These are phyloP conservation scores for Leptinotarsa tumamoca DNA, from an alignment of 2,888 invertebrate genomes.

Conservation along the genomic window DNA sequence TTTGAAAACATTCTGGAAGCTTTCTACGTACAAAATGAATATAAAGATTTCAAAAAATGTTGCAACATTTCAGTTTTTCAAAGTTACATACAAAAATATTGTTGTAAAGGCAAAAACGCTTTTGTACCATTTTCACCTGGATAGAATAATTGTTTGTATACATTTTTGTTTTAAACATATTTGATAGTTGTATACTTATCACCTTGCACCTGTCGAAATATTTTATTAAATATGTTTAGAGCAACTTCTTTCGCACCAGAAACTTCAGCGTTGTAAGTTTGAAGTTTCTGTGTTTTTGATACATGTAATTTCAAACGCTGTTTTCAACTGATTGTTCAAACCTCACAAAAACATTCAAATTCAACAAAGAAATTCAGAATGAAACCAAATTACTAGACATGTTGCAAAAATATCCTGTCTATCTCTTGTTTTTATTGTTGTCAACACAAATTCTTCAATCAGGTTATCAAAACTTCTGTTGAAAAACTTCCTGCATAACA, in stretches of 20 bases:
- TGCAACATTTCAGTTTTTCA: conserved; percentile 56
- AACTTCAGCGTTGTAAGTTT: conserved; percentile 31
- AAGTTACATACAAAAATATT: conserved; percentile 66
- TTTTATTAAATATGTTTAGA: conserved; percentile 48
- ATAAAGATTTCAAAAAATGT: conserved; percentile 49
- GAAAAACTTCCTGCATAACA: conserved; percentile 57
- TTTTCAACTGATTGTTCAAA: neutral
- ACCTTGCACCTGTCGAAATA: conserved; percentile 46
- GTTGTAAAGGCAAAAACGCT: conserved; percentile 64
- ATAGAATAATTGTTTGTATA: conserved; percentile 59
- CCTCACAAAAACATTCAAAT: neutral
- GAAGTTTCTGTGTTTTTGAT: neutral
- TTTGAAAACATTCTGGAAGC: conserved; percentile 50
- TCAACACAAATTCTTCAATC: neutral
- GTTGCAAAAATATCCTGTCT: conserved; percentile 10
- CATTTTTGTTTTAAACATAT: conserved; percentile 44
- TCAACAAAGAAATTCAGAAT: conserved; percentile 12
- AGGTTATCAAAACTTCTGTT: neutral
- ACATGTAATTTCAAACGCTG: neutral
- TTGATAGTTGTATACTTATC: conserved; percentile 43
- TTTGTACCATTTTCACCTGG: conserved; percentile 66
- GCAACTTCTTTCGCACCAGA: conserved; percentile 16
- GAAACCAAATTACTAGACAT: conserved; percentile 8
- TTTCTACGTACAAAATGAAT: conserved; percentile 53
- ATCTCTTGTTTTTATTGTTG: neutral